These are phyloP conservation scores for Rhinolophus ferrumequinum DNA, from an alignment of 2,113 vertebrate genomes.

Conservation along the genomic window DNA sequence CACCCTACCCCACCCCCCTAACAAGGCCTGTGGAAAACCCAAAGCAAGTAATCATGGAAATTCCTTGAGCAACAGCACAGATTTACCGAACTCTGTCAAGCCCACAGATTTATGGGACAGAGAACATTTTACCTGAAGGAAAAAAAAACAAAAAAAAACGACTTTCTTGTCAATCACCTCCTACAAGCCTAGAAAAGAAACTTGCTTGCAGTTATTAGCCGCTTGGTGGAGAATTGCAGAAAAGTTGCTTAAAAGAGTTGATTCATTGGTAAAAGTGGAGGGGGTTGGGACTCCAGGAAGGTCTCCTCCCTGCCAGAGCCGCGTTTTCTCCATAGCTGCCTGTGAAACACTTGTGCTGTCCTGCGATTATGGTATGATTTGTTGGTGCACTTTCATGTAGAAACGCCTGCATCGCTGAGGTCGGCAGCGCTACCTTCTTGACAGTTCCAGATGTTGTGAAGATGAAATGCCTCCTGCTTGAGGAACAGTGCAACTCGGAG, in stretches of 20 bases:
- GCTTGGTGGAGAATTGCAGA: constrained; percentile 55
- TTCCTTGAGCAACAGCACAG: constrained; percentile 80
- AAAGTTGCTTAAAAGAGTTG: constrained; percentile 54
- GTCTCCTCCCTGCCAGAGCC: constrained; percentile 60
- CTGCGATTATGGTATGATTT: constrained; percentile 81
- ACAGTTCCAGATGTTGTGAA: constrained; percentile 88
- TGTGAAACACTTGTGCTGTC: constrained; percentile 78
- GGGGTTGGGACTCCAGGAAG: neutral
- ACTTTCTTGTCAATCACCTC: constrained; percentile 79
- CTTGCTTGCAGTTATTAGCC: constrained; percentile 48
- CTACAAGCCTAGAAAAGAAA: constrained; percentile 78
- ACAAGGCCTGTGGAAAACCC: constrained; percentile 78
- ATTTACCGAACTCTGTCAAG: constrained; percentile 81
- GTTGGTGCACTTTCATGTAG: constrained; percentile 83
- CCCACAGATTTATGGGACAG: constrained; percentile 79
- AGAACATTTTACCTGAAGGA: constrained; percentile 80
- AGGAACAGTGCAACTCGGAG: constrained; percentile 82
- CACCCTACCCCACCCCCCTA: constrained; percentile 58
- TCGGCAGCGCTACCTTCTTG: constrained; percentile 81
- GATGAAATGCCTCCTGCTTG: constrained; percentile 86
- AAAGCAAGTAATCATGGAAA: constrained; percentile 77
- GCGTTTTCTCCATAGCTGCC: constrained; percentile 70
- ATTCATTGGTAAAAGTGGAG: neutral
- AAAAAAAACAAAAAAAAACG: neutral
- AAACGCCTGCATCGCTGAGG: constrained; percentile 83